Evolutionary conservation across 2,113 vertebrate genomes (phyloP), one percentile per base, ranked within the genome.

Genomic region (Pelmatolapia mariae): DNA sequence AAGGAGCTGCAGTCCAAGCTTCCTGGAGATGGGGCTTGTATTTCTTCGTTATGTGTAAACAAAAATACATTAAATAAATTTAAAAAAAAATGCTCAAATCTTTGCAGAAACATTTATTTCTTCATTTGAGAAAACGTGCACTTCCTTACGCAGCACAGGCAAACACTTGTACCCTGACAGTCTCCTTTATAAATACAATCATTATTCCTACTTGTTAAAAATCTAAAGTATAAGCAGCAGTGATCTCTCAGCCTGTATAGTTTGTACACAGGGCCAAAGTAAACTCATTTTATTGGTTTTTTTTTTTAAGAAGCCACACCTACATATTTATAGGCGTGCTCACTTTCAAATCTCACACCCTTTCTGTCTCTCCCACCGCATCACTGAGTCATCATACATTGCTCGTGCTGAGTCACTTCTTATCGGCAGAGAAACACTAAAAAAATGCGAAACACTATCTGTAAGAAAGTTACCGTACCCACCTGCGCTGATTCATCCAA

Each of bases 401-500:
- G 50, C 82, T 61, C 11, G 29, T 63, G 36, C 6, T 71, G 26
- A 79, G 9, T 52, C 8, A 40, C 61, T 22, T 57, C n/a, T 40
- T 36, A 47, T 80, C 45, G 43, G 71, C 71, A 50, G 16, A 52
- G 50, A 66, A 43, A 76, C 12, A 2, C 53, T 7, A 13, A 29
- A 84, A 7, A 57, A 76, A 83, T 68, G 66, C 82, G 38, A 88
- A 76, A 61, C 11, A 54, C 36, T 79, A 54, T 82, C 79, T 82
- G 19, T 66, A 18, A 80, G 79, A 73, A 89, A 84, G 80, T 45
- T 63, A n/a, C 38, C 6, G 8, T 56, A 15, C 63, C 54, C 80
- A 85, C 84, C 59, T 85, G 40, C 68, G 86, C 82, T 92, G 90
- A 93, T 79, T 93, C 92, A 92, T 81, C 57, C 24, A 68, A 43